Base-by-base conservation (phyloP, 2,797 vertebrate species). In the Characodon lateralis region DNA sequence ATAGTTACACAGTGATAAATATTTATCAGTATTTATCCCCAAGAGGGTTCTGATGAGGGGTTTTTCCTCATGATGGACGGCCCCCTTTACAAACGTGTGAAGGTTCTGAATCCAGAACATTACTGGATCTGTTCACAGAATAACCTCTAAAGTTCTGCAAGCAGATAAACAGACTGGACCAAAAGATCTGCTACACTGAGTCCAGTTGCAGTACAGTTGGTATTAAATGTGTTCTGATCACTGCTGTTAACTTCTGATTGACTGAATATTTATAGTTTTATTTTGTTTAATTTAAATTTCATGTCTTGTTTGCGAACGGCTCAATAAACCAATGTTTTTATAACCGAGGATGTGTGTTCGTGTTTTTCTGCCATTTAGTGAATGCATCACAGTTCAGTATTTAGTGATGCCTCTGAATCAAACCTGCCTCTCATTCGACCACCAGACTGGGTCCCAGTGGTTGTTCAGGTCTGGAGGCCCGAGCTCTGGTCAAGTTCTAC, bases 251-350 rank as follows among this genome's bases (percentile, higher is more conserved):
- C 18, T 53, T 55, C 20, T 22, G 51, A 55, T 55, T 22, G 51
- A 55, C 63, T 41, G 61, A 35, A 48, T 48, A 13, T 53, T 18
- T 18, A 53, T 50, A 10, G 39, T 24, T 68, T 22, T 6, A n/a
- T 48, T 26, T 43, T 41, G 12, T 56, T 56, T 41, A 13, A 43
- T 58, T 39, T 9, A 28, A n/a, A 50, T 9, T 4, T 26, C 16
- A 61, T 48, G 24, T 35, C 68, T 68, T 74, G 22, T 74, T 2
- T 74, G 53, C 63, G 65, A 18, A 81, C 7, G 26, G 18, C 28
- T 63, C 26, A 74, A 82, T 84, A 82, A 84, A 85, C 10, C 28
- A 74, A 48, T 6, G 70, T 65, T 55, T 72, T 72, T 68, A n/a
- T 61, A 22, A 31, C 10, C 16, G 10, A 46, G 39, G 22, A 69